phyloP scores from a whole-genome alignment of 1,140 invertebrate genomes.

The Drosophila gunungcola region DNA sequence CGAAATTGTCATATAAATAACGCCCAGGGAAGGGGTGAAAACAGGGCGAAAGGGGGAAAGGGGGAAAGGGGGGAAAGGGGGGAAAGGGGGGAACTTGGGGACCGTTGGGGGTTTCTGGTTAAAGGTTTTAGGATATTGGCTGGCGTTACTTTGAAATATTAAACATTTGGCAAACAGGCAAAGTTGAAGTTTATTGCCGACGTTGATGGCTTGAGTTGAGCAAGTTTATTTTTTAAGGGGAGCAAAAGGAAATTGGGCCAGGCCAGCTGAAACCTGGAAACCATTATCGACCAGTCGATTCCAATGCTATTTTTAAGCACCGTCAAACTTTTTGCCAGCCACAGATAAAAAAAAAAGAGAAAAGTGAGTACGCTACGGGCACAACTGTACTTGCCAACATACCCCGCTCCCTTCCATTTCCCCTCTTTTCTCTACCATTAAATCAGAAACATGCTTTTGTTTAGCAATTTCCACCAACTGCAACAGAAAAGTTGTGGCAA shows the following conservation, averaged over 20 bases:
- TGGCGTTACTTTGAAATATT: slow-evolving; percentile 78
- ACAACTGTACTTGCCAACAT: slow-evolving; percentile 45
- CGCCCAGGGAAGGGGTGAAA: slow-evolving; percentile 30
- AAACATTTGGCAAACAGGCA: slow-evolving; percentile 73
- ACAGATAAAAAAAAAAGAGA: slow-evolving; percentile 33
- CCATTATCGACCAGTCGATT: slow-evolving; percentile 37
- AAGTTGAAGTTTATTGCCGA: slow-evolving; percentile 74
- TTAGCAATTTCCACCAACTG: slow-evolving; percentile 72
- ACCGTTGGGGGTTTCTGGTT: slow-evolving; percentile 4
- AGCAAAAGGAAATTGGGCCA: slow-evolving; percentile 29
- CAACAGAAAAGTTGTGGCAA: slow-evolving; percentile 45
- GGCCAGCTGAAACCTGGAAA: slow-evolving; percentile 40
- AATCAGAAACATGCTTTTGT: slow-evolving; percentile 83
- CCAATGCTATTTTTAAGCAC: slow-evolving; percentile 41
- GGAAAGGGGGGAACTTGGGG: background rate
- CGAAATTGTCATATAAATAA: slow-evolving; percentile 84
- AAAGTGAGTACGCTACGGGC: slow-evolving; percentile 1
- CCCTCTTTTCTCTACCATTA: slow-evolving; percentile 41
- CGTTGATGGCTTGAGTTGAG: slow-evolving; percentile 36
- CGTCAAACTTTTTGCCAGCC: slow-evolving; percentile 35
- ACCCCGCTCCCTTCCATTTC: background rate
- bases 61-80: background rate
- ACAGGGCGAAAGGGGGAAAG: no score
- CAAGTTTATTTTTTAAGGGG: slow-evolving; percentile 33
- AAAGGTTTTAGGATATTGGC: slow-evolving; percentile 50